Evolutionary conservation across 2,113 vertebrate genomes (phyloP), one percentile per base, ranked within the genome.

Genomic region (Noctilio leporinus): DNA sequence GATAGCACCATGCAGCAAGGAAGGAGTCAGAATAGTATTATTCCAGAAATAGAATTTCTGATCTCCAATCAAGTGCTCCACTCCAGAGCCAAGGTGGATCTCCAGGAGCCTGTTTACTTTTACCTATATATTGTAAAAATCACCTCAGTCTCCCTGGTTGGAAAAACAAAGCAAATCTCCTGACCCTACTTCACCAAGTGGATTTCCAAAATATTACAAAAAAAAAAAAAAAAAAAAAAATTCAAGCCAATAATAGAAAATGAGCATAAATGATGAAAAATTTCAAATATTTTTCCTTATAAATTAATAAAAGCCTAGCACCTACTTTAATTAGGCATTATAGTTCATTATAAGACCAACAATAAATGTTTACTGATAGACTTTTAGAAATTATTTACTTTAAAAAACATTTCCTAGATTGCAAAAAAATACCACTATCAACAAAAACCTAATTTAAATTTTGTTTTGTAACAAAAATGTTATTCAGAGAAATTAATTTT

Each of bases 261-360:
- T 72, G 28, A 70, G 65, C 40, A 0, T 47, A 82, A 59, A 92
- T 24, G n/a, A 76, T 81, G 40, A 86, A 30, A 81, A 55, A 65
- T 43, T 83, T 85, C 40, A 93, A 92, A 38, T 91, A 28, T 91
- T 57, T 57, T 89, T 49, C 59, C 45, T 88, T 35, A 22, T 65
- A 80, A 80, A 93, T 15, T 47, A 91, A 67, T 57, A 86, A 70
- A 93, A 95, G 8, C 7, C 30, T 91, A 77, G 26, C 26, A 93
- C 67, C 35, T 64, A 85, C 49, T 90, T 96, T 86, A 95, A 89
- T 47, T 65, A 94, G 45, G 30, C 65, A 81, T 96, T 67, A 65
- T 1, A 76, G 43, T 92, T 90, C 84, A 86, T 82, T 95, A 49
- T 20, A 89, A 92, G 17, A 93, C 24, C 70, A 84, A 81, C 64